A percentile compares a stretch with the other conserved stretches of the same genome.
Conservation (phyloP, 2,797 vertebrate genomes). For the Zonotrichia albicollis region DNA sequence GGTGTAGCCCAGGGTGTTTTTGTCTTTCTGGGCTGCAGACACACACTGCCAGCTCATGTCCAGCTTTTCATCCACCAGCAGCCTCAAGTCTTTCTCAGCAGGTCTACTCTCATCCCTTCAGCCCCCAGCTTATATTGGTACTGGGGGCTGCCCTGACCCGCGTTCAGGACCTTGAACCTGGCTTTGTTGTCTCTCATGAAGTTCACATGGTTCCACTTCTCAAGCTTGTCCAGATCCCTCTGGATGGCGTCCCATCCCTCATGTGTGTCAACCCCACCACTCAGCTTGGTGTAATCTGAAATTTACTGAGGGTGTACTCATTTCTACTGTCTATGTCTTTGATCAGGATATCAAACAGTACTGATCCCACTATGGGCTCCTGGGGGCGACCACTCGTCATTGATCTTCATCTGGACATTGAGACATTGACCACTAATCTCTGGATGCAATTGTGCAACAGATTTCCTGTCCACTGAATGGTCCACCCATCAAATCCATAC, state of each 20-base stretch:
- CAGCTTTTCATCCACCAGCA: not conserved
- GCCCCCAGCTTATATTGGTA: no score
- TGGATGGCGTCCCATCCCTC: not conserved
- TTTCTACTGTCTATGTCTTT: not conserved
- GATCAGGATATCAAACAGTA: not conserved
- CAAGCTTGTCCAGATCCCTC: not conserved
- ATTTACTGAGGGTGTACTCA: not conserved
- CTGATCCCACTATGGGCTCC: not conserved
- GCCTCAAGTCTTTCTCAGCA: not conserved
- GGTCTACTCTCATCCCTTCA: not conserved
- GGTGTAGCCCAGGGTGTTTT: not conserved
- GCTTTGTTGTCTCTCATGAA: not conserved
- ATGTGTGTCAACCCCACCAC: not conserved
- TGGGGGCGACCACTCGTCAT: rapidly evolving
- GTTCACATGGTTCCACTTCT: not conserved
- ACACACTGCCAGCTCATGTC: not conserved
- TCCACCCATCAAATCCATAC: not conserved
- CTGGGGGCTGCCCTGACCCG: not conserved
- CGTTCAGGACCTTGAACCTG: not conserved
- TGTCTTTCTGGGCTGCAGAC: not conserved
- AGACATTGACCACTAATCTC: not conserved
- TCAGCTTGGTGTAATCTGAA: not conserved
- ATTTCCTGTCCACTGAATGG: not conserved
- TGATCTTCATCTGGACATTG: no score
- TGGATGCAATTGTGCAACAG: not conserved